These are phyloP conservation scores for Disparrhopalites patrizii DNA, from an alignment of 2,888 invertebrate genomes.

Conservation along the genomic window DNA sequence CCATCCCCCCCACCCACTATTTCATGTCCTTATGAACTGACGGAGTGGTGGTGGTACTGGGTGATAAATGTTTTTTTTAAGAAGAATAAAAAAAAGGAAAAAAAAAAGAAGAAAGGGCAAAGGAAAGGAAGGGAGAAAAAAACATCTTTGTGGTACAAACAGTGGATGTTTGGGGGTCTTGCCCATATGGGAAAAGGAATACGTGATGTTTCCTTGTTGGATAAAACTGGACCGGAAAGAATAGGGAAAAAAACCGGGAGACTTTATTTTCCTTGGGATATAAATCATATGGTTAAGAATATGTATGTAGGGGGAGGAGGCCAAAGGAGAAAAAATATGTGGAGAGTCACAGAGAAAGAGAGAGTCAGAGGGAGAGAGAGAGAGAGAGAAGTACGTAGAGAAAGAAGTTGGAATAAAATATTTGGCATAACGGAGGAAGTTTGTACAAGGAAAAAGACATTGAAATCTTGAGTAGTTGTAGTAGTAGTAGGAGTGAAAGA, in stretches of 20 bases:
- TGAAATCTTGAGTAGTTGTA: slow-evolving; percentile 34
- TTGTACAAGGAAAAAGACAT: slow-evolving; percentile 23
- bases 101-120: too few relatives aligned
- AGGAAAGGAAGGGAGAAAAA: neutral
- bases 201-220: neutral
- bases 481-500: too few relatives aligned
- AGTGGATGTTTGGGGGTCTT: too few relatives aligned
- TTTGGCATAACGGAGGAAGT: slow-evolving; percentile 13
- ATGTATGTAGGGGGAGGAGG: neutral
- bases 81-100: too few relatives aligned
- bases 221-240: slow-evolving; percentile 7
- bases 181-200: neutral
- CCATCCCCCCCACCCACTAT: too few relatives aligned
- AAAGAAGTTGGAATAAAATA: slow-evolving; percentile 7
- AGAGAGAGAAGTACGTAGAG: neutral
- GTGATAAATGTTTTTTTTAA: too few relatives aligned
- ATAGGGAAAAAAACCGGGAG: neutral
- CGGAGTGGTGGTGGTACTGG: too few relatives aligned
- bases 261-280: neutral
- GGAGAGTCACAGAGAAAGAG: neutral
- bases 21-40: too few relatives aligned
- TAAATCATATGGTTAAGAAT: slow-evolving; percentile 13
- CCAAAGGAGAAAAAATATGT: neutral
- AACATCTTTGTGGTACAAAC: neutral
- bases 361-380: neutral